Base-by-base conservation (phyloP, 2,888 invertebrate species). In the Sabatieria punctata region DNA sequence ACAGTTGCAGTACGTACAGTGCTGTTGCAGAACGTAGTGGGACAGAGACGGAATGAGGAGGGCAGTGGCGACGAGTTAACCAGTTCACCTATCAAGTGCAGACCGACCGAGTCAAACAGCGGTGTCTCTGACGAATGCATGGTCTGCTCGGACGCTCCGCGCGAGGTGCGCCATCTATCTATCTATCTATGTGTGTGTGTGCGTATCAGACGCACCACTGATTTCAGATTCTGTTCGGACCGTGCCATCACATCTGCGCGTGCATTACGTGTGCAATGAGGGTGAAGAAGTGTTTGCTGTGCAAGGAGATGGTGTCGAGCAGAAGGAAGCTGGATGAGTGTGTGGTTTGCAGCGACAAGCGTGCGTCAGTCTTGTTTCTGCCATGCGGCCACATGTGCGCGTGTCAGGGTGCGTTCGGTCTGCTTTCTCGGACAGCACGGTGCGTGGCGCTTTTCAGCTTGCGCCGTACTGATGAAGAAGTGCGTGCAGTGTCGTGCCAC, bases 361-460 rank as follows among this genome's bases (percentile, higher is more conserved):
- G 85, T 60, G 84, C 91, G 23, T 78, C 83, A 21, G 82, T 88
- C 46, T 75, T 91, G 65, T 91, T 89, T 74, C 82, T 83, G 56
- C 91, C 91, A 24, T 93, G 93, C 71, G 82, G 84, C 44, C 89
- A 93, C 71, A 85, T 91, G 79, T 82, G 82, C 71, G 85, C 83
- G 21, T 86, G 86, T 72, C 80, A 81, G 55, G 76, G 78, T 69
- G 23, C 22, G 23, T 40, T 6, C 21, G 22, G 38, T 54, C 36
- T 27, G 39, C 21, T 2, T 45, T 11, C 18, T 43, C 6, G 3
- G 24, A 8, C 24, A 13, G 19, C 19, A 18, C 18, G 22, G 8
- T 13, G 37, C 15, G 6, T 45, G 18, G 23, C 8, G 19, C n/a
- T 26, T 38, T 33, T 49, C 27, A 51, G 57, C 55, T 58, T 93